phyloP scores from a whole-genome alignment of 2,888 invertebrate genomes.

The Synanthedon andrenaeformis region DNA sequence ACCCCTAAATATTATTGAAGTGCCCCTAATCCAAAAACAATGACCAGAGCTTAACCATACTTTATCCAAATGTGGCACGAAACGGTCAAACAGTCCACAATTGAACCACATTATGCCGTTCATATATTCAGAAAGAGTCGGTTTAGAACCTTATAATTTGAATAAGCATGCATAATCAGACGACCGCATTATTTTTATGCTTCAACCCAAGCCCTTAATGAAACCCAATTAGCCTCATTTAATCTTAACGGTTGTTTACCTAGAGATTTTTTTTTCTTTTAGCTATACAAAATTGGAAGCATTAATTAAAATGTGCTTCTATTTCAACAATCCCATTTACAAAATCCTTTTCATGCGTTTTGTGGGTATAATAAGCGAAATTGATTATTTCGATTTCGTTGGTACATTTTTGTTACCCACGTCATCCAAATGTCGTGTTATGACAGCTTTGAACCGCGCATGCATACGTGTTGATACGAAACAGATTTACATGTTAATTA shows the following conservation, averaged over 20 bases:
- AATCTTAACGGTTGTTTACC: neutral
- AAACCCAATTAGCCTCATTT: neutral
- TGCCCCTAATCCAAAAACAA: neutral
- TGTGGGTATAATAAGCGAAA: neutral
- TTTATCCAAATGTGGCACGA: neutral
- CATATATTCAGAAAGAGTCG: neutral
- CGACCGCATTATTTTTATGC: neutral
- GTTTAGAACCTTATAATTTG: neutral
- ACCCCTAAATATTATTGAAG: no score
- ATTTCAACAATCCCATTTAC: neutral
- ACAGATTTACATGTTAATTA: conserved; percentile 30
- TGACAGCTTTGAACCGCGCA: neutral
- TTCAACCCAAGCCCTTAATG: neutral
- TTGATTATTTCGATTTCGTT: neutral
- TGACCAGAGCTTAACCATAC: neutral
- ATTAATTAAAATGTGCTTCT: neutral
- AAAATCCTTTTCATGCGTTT: neutral
- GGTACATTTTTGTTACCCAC: neutral
- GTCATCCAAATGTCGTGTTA: neutral
- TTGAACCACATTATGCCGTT: neutral
- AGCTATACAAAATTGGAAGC: neutral
- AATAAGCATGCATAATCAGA: neutral
- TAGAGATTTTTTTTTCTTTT: neutral
- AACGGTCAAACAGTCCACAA: neutral
- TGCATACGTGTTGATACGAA: conserved; percentile 6